Base-by-base conservation (phyloP, 2,113 vertebrate species). In the Petromus typicus region DNA sequence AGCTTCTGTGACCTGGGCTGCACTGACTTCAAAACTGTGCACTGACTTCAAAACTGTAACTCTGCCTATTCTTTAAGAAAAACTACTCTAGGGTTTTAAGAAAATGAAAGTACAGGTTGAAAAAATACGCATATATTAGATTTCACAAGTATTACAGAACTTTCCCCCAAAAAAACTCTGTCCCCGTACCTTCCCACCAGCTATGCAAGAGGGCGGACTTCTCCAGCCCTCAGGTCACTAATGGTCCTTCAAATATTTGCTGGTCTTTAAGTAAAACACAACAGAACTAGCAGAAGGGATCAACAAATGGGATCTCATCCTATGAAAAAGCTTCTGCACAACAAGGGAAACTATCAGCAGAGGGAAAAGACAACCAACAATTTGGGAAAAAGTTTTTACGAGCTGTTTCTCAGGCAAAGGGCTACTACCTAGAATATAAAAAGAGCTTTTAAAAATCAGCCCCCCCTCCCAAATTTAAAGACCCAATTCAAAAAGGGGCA, bases 21-120 rank as follows among this genome's bases (percentile, higher is more conserved):
- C 13, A 79, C 97, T 76, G 80, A 94, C 97, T 97, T 97, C 94
- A 97, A 96, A 91, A 93, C 27, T 97, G 86, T 92, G 95, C 48
- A n/a, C n/a, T n/a, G n/a, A n/a, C n/a, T n/a, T n/a, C n/a, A n/a
- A 51, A 51, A 51, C 98, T 98, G 93, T 97, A 94, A 97, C 97
- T 96, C 98, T 73, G 40, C 40, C 69, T 45, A 84, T 96, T 96
- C 97, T 86, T 95, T 96, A 98, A 97, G 98, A 45, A 98, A 98
- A 76, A 98, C 69, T 90, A 89, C 79, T 86, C 57, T 12, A 85
- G 96, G 97, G 57, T 0, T 64, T 90, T 66, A 84, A 11, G 56
- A 32, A 63, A 54, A 71, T 71, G 75, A 69, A 59, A 37, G 48
- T 12, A 34, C 10, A 32, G 34, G 61, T 30, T 25, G 10, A 67